phyloP scores from a whole-genome alignment of 2,113 vertebrate species.

The Lycocorax pyrrhopterus region DNA sequence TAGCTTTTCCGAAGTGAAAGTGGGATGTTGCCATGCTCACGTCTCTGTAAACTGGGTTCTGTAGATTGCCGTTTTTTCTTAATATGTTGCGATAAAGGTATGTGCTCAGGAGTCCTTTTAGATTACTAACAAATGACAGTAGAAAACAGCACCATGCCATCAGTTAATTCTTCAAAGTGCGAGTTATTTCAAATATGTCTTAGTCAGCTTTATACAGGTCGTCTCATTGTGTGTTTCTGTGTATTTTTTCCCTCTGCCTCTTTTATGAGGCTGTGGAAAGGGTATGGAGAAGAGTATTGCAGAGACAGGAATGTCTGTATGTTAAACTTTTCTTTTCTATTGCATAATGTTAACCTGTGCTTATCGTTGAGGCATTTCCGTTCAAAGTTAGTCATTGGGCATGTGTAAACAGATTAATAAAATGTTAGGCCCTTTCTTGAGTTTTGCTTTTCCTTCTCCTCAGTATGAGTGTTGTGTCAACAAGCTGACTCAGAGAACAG shows the following conservation, averaged over 20 bases:
- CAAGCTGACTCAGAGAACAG: background rate
- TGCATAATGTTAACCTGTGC: background rate
- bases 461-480: background rate
- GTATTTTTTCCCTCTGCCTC: background rate
- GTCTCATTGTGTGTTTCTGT: background rate
- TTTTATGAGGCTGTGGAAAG: background rate
- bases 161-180: background rate
- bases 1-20: no score
- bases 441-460: background rate
- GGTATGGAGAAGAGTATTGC: background rate
- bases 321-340: background rate
- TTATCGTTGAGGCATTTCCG: background rate
- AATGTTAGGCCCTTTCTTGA: background rate
- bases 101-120: background rate
- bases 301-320: background rate
- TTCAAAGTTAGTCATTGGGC: background rate
- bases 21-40: fast-evolving
- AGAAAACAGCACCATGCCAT: background rate
- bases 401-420: background rate
- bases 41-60: fast-evolving
- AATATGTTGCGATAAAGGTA: background rate
- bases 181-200: background rate
- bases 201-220: background rate
- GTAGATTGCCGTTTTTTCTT: background rate
- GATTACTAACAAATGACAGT: background rate